Base-by-base conservation (phyloP, 2,888 invertebrate genomes). In the Malthinus flaveolus region DNA sequence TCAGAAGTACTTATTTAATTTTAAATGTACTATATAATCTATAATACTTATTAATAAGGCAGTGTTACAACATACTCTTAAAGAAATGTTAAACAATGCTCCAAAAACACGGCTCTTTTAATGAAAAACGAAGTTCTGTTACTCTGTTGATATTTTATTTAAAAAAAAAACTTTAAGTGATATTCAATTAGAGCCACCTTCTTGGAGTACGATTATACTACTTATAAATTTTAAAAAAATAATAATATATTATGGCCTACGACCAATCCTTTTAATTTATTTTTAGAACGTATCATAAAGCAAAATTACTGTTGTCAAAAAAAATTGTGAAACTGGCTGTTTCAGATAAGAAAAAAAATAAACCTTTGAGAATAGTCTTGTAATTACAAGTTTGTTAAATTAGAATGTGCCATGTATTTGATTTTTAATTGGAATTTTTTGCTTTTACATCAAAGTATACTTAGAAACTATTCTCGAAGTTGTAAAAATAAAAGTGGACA, bases 1-100 rank as follows among this genome's bases (percentile, higher is more conserved):
- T 54, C 59, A 55, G 59, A 59, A 49, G 50, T 47, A 23, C 23
- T 23, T 23, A 36, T 39, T 55, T 59, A 59, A 54, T 59, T 59
- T 59, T 59, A 54, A 59, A 59, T 59, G 59, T 59, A 59, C 54
- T 59, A 54, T 42, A 34, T 59, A 54, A 42, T 54, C 36, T 59
- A 54, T 39, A 49, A 49, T 15, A 56, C 45, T 32, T n/a, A 34
- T n/a, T n/a, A n/a, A n/a, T 58, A 58, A 54, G 50, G 10, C 15
- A 37, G 59, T 54, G 47, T 59, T 59, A 44, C 42, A 46, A 31
- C 46, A 53, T 53, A 53, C 23, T 51, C 39, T 13, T 42, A 42
- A 42, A 42, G n/a, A 42, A 42, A 42, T 42, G 39, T 42, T 42
- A n/a, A 23, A 23, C 3, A 23, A 42, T 42, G 7, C 39, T 42